Evolutionary conservation across 2,113 vertebrate genomes (phyloP), one percentile per base, ranked within the genome.

Genomic region (Eurystomus gularis): DNA sequence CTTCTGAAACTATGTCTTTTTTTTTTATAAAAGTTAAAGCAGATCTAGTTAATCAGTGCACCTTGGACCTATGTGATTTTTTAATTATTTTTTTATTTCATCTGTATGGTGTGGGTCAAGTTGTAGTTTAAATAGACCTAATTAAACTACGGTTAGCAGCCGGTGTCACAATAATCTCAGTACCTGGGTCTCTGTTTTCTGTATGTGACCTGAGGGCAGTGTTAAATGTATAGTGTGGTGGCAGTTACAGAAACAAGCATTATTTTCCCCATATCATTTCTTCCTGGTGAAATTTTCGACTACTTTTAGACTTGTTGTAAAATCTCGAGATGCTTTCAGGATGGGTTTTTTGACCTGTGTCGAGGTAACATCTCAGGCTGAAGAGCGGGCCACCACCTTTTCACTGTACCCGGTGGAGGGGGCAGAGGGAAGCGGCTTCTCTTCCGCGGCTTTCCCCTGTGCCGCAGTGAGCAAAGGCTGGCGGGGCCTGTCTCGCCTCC

Each of bases 291-390:
- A 57, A 16, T 39, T 72, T 88, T 72, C 9, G 3, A 1, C 25
- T 31, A 7, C 48, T 46, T 71, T 21, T 35, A 49, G 9, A 18
- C 35, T 48, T 39, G 13, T 61, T 13, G 12, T 61, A 48, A 84
- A 78, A 35, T 33, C 10, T 44, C 0, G 3, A 54, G 66, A 7
- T 0, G 0, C 2, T 28, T 79, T 33, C 42, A 31, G 17, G 1
- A n/a, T n/a, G 9, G 57, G 29, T 12, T 10, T 55, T 84, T 39
- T 75, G 51, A 25, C 33, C 13, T 29, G 13, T 35, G 24, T n/a
- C 23, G 33, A 39, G 28, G 7, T 39, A 17, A 29, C 26, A 17
- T 3, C 57, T 49, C 7, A 18, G 44, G 55, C 9, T 44, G 48
- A 23, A n/a, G 5, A 15, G n/a, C 9, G 35, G 13, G 11, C 20